These are phyloP conservation scores for Onthophagus sagittarius DNA, from an alignment of 2,888 invertebrate species.

Conservation along the genomic window DNA sequence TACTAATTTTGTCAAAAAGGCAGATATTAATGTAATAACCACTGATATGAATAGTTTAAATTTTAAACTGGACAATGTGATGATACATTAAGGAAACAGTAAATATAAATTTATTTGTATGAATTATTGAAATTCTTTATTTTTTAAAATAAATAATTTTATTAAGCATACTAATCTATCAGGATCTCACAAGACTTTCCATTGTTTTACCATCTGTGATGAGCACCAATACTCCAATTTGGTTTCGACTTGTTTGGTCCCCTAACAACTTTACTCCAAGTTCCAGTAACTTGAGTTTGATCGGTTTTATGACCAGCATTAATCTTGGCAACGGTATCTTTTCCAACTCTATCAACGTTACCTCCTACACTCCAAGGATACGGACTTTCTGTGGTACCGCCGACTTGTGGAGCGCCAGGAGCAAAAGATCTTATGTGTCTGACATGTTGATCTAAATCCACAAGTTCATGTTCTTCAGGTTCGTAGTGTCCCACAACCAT, in stretches of 20 bases:
- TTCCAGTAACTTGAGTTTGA: constrained; percentile 12
- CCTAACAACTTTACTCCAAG: constrained; percentile 17
- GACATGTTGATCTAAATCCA: background rate
- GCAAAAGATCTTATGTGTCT: constrained; percentile 10
- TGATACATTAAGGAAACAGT: too few relatives aligned
- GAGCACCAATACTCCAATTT: constrained; percentile 11
- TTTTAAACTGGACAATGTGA: too few relatives aligned
- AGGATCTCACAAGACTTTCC: too few relatives aligned
- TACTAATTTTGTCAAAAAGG: too few relatives aligned
- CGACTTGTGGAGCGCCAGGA: constrained; percentile 10
- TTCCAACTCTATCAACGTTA: constrained; percentile 9
- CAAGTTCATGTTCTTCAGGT: background rate
- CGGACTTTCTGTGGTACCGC: background rate
- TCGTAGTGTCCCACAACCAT: background rate
- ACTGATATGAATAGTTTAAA: too few relatives aligned
- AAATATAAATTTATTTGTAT: too few relatives aligned
- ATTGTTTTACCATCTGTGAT: constrained; percentile 14
- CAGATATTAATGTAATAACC: too few relatives aligned
- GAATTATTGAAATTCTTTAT: too few relatives aligned
- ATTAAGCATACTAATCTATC: too few relatives aligned
- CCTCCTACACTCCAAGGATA: background rate
- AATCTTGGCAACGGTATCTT: constrained; percentile 14
- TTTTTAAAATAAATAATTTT: too few relatives aligned
- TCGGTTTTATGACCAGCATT: constrained; percentile 16
- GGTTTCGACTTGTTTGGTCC: constrained; percentile 20